Percentiles rank a stretch among this genome's conserved stretches.
phyloP scores from a whole-genome alignment of 37 sponge, comb jelly and placozoan species.

The Chondrilla cf. caribensis region DNA sequence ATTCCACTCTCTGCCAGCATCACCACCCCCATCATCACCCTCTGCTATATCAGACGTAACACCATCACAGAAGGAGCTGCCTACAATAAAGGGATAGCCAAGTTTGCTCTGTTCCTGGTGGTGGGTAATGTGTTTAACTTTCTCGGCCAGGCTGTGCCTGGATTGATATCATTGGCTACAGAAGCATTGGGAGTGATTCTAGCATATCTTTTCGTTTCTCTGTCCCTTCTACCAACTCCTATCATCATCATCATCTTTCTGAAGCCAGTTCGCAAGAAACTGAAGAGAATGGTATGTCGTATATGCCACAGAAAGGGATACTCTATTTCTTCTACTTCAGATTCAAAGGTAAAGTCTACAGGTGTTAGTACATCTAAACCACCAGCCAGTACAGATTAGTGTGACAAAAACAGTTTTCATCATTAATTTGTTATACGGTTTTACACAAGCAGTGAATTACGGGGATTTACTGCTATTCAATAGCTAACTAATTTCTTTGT shows the following conservation, averaged over 20 bases:
- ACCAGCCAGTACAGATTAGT: too few species aligned
- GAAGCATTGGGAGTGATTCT: not conserved
- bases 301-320: too few species aligned
- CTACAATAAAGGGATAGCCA: conserved; percentile 2
- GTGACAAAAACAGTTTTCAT: too few species aligned
- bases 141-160: not conserved
- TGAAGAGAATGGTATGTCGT: not conserved
- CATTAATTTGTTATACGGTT: too few species aligned
- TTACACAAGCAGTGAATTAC: too few species aligned
- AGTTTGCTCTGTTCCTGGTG: not conserved
- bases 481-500: too few species aligned
- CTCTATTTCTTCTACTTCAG: too few species aligned
- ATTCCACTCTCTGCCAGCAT: not conserved
- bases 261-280: conserved; percentile 3
- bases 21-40: not conserved
- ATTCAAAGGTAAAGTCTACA: too few species aligned
- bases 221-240: not conserved
- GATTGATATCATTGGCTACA: not conserved
- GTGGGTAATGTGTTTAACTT: not conserved
- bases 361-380: too few species aligned
- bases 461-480: too few species aligned
- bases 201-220: not conserved
- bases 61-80: not conserved
- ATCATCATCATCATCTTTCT: not conserved
- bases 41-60: not conserved